Percentiles rank a stretch among this genome's conserved stretches.
Conservation (phyloP, 2,113 vertebrate genomes). For the Elachura formosa region DNA sequence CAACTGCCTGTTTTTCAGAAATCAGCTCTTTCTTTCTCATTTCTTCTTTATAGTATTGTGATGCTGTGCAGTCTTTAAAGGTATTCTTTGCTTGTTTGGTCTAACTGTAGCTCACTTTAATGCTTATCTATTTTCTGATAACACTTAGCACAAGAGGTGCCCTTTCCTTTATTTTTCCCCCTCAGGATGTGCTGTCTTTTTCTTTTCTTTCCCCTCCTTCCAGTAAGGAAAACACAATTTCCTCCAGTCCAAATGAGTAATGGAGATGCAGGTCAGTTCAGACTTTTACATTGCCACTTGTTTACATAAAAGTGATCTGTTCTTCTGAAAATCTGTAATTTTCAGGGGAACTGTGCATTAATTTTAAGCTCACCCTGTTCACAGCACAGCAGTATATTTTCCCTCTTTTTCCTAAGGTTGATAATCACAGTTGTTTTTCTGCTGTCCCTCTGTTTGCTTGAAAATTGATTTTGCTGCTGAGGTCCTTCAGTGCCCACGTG, state of each 20-base stretch:
- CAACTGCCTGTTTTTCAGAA: not conserved
- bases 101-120: not conserved
- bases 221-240: constrained; percentile 19
- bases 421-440: not conserved
- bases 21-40: not conserved
- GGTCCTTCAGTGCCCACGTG: not conserved
- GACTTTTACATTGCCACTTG: not conserved
- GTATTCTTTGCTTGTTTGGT: not conserved
- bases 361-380: not conserved
- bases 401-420: not conserved
- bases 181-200: not conserved
- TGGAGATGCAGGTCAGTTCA: not conserved
- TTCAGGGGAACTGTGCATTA: not conserved
- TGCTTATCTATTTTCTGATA: not conserved
- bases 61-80: not conserved
- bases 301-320: not conserved
- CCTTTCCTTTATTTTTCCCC: not conserved
- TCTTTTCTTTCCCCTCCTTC: not conserved
- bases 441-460: not conserved
- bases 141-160: not conserved
- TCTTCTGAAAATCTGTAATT: not conserved
- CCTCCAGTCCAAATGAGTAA: constrained; percentile 16
- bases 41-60: not conserved
- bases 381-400: not conserved
- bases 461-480: not conserved